Evolutionary conservation across 1,140 invertebrate genomes (phyloP).

Genomic region (Drosophila grimshawi): DNA sequence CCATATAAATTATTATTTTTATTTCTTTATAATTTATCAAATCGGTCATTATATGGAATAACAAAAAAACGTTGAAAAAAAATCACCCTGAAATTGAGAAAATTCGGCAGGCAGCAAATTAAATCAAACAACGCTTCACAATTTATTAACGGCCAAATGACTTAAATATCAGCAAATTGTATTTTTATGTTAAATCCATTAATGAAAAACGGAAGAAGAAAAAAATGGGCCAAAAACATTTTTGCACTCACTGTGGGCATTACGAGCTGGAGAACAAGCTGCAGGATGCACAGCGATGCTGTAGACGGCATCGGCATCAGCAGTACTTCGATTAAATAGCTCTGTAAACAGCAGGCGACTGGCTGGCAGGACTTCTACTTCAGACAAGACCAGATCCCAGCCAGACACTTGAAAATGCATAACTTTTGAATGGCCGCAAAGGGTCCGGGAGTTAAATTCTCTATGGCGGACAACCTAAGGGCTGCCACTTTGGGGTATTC

Average conservation of each 20-base stretch:
- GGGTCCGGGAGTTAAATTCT: constrained; percentile 36
- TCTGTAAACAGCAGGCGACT: constrained; percentile 71
- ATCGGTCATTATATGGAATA: too few relatives aligned
- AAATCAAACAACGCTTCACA: constrained; percentile 78
- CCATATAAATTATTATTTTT: too few relatives aligned
- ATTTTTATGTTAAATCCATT: constrained; percentile 82
- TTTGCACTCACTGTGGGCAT: constrained; percentile 62
- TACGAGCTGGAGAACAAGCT: constrained; percentile 26
- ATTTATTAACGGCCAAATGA: constrained; percentile 75
- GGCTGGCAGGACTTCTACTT: constrained; percentile 15
- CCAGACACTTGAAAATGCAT: constrained; percentile 76
- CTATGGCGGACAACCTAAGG: constrained; percentile 7
- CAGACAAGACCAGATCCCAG: constrained; percentile 42
- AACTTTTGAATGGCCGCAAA: constrained; percentile 59
- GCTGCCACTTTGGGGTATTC: not conserved
- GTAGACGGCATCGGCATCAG: constrained; percentile 53
- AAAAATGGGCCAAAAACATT: constrained; percentile 57
- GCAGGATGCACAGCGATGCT: constrained; percentile 21
- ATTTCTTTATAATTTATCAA: too few relatives aligned
- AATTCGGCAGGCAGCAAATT: constrained; percentile 28
- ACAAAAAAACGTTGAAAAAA: too few relatives aligned
- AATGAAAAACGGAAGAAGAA: constrained; percentile 71
- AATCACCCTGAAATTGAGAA: too few relatives aligned
- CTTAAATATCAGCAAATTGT: constrained; percentile 80
- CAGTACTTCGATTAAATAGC: constrained; percentile 80